phyloP scores from a whole-genome alignment of 2,888 invertebrate species.

The Drosophila cyrtoloma region DNA sequence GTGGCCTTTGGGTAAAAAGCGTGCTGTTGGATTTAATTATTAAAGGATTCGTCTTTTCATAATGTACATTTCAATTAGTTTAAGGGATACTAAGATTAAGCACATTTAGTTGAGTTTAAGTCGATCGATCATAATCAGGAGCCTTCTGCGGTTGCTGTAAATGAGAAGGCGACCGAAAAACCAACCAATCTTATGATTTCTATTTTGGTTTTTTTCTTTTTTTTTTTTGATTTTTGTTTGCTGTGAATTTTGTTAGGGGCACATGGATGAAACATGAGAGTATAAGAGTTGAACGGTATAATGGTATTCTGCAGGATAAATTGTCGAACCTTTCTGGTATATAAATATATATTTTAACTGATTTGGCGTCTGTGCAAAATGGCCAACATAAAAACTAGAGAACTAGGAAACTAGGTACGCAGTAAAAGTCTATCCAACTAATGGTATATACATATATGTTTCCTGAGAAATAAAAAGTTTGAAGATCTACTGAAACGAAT shows the following conservation, averaged over 20 bases:
- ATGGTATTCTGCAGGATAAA: slow-evolving; percentile 50
- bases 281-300: slow-evolving; percentile 46
- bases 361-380: slow-evolving; percentile 49
- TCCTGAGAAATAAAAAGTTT: not conserved
- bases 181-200: slow-evolving; percentile 83
- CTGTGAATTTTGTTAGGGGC: slow-evolving; percentile 37
- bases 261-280: slow-evolving; percentile 60
- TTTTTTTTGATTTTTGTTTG: slow-evolving; percentile 3
- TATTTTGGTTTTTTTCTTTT: slow-evolving; percentile 25
- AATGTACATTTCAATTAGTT: slow-evolving; percentile 54
- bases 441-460: slow-evolving; percentile 2
- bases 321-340: slow-evolving; percentile 20
- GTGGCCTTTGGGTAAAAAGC: slow-evolving; percentile 56
- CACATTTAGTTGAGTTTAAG: slow-evolving; percentile 27
- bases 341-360: slow-evolving; percentile 10
- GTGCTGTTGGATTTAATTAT: slow-evolving; percentile 58
- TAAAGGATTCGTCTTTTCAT: slow-evolving; percentile 32
- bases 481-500: not conserved
- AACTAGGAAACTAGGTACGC: slow-evolving; percentile 24
- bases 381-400: slow-evolving; percentile 33
- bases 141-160: slow-evolving; percentile 94
- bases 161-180: slow-evolving; percentile 91
- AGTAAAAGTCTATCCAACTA: slow-evolving; percentile 24
- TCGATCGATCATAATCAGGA: slow-evolving; percentile 85
- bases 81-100: slow-evolving; percentile 25